phyloP scores from a whole-genome alignment of 1,140 invertebrate genomes.

The Ylistrum balloti region DNA sequence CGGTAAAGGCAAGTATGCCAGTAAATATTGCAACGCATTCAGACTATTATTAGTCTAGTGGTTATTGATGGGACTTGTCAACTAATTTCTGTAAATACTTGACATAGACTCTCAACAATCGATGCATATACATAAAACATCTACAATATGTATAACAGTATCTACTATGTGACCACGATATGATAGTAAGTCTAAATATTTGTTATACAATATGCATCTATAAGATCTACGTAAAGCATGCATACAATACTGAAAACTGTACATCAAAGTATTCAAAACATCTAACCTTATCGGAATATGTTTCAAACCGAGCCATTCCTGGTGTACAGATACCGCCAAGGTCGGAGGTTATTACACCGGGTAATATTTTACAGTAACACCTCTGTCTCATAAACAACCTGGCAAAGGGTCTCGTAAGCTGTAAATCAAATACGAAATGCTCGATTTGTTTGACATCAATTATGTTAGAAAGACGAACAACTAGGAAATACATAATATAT shows the following conservation, averaged over 20 bases:
- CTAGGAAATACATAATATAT: neutral
- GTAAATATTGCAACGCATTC: no score
- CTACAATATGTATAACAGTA: no score
- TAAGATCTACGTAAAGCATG: neutral
- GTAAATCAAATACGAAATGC: neutral
- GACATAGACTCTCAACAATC: no score
- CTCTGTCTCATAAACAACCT: conserved; percentile 6
- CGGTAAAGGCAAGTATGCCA: no score
- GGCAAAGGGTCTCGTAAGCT: neutral
- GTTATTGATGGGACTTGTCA: no score
- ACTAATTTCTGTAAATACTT: no score
- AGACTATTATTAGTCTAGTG: no score
- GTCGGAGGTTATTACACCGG: neutral
- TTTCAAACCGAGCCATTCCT: conserved; percentile 21
- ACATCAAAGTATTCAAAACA: neutral
- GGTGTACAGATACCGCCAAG: neutral
- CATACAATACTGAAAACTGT: neutral
- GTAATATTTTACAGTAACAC: neutral
- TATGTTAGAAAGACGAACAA: neutral
- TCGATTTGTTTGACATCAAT: neutral
- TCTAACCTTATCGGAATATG: neutral
- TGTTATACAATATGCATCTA: no score
- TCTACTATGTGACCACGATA: no score
- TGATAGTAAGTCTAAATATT: no score
- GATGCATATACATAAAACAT: no score